Evolutionary conservation across 2,113 vertebrate species (phyloP), one percentile per base, ranked within the genome.

Genomic region (Gavia stellata): DNA sequence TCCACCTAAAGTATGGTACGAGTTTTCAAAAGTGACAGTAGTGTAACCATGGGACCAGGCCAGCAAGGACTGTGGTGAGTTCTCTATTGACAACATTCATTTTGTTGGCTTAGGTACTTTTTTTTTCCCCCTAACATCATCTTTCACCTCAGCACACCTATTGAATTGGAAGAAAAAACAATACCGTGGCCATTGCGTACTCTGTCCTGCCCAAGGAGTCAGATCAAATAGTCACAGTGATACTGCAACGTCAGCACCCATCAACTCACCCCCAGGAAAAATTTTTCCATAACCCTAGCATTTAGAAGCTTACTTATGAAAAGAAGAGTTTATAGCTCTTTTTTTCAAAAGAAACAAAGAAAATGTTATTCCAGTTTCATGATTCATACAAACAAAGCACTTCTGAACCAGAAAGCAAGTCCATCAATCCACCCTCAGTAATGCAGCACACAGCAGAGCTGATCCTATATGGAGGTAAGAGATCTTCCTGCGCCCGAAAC

Each of bases 131-230:
- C 14, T 29, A 53, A 25, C 28, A 61, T n/a, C 62, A 11, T 38
- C 36, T 61, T 61, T n/a, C 15, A 16, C 18, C 34, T 34, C 62
- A 45, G 45, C 20, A 17, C 24, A 20, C 25, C 8, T 45, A 40
- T 2, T 38, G 71, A 62, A 55, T 14, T 18, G 13, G 34, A 55
- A 62, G 18, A 9, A 20, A 49, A n/a, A 72, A 23, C 11, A n/a
- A 44, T 8, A 15, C 50, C 4, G 0, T 0, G 1, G 33, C 50
- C 21, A 8, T 36, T 66, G 58, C 4, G 0, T 36, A 12, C 17
- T 38, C 14, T 23, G 17, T 14, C 47, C 45, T 38, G 12, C 24
- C 24, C 49, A 7, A 53, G 29, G 42, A 40, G 16, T 14, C 49
- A 17, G 13, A 47, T 8, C 25, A 38, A 61, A 38, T 5, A 45